Evolutionary conservation across 2,797 vertebrate species (phyloP).

Genomic region (Parotocinclus haroldoi): DNA sequence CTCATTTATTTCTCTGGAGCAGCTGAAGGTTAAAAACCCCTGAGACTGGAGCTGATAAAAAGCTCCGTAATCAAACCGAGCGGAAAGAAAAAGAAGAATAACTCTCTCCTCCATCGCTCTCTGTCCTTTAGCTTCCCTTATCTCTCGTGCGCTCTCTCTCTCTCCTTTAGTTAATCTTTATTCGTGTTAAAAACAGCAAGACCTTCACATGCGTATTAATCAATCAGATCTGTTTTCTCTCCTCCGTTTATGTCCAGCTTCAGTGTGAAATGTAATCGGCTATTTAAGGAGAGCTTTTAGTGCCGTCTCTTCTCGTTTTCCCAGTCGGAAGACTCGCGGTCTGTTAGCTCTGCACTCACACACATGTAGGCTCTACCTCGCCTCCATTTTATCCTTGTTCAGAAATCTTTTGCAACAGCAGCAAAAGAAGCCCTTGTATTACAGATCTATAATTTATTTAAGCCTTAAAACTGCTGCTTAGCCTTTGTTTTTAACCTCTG

Average conservation of each 20-base stretch:
- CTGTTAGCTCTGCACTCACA: too few relatives aligned
- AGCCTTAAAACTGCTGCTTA: too few relatives aligned
- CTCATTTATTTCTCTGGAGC: constrained; percentile 64
- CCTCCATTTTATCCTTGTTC: too few relatives aligned
- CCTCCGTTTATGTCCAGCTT: constrained; percentile 9
- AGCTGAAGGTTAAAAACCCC: constrained; percentile 70
- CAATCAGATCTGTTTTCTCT: constrained; percentile 42
- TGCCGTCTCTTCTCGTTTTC: too few relatives aligned
- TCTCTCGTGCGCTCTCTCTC: constrained; percentile 11
- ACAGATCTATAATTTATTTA: too few relatives aligned
- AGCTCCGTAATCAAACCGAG: constrained; percentile 62
- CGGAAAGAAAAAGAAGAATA: constrained; percentile 59
- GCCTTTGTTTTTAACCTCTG: too few relatives aligned
- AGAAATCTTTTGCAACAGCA: background rate
- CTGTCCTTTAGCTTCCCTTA: too few relatives aligned
- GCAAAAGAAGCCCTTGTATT: too few relatives aligned
- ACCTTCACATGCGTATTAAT: constrained; percentile 72
- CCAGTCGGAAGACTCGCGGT: too few relatives aligned
- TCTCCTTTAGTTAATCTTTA: constrained; percentile 51
- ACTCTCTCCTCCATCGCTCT: constrained; percentile 39
- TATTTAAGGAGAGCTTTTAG: too few relatives aligned
- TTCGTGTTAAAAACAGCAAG: constrained; percentile 69
- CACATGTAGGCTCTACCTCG: too few relatives aligned
- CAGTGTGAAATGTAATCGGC: too few relatives aligned
- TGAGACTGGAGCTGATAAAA: constrained; percentile 62